phyloP scores from a whole-genome alignment of 1,140 invertebrate genomes.

The Littorina saxatilis region DNA sequence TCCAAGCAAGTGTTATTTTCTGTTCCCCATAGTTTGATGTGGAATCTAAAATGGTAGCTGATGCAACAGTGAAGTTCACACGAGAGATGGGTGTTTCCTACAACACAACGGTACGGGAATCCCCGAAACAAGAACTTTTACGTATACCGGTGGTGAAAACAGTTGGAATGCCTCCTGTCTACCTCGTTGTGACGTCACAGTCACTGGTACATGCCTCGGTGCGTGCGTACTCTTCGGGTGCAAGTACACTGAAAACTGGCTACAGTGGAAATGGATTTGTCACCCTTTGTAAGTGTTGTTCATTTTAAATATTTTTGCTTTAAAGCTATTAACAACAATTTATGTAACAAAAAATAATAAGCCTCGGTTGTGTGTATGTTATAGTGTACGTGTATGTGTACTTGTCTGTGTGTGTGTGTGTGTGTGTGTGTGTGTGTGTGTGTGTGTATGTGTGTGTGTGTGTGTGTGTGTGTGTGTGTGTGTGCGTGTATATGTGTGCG shows the following conservation, averaged over 20 bases:
- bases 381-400: no score
- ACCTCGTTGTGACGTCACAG: not conserved
- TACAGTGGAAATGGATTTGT: not conserved
- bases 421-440: no score
- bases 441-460: no score
- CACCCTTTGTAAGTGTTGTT: not conserved
- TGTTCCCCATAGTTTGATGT: slow-evolving; percentile 15
- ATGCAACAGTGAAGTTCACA: not conserved
- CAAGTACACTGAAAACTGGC: not conserved
- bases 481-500: no score
- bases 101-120: not conserved
- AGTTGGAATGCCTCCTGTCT: not conserved
- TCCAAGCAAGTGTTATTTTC: no score
- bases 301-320: not conserved
- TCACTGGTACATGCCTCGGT: not conserved
- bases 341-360: no score
- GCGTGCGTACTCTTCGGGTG: not conserved
- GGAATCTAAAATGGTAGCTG: not conserved
- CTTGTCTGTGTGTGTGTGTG: no score
- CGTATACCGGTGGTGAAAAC: not conserved
- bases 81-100: not conserved
- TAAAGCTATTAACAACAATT: no score
- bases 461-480: no score
- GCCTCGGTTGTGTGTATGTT: no score
- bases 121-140: not conserved